These are phyloP conservation scores for Cartodere bifasciata DNA, from an alignment of 2,888 invertebrate genomes.

Conservation along the genomic window DNA sequence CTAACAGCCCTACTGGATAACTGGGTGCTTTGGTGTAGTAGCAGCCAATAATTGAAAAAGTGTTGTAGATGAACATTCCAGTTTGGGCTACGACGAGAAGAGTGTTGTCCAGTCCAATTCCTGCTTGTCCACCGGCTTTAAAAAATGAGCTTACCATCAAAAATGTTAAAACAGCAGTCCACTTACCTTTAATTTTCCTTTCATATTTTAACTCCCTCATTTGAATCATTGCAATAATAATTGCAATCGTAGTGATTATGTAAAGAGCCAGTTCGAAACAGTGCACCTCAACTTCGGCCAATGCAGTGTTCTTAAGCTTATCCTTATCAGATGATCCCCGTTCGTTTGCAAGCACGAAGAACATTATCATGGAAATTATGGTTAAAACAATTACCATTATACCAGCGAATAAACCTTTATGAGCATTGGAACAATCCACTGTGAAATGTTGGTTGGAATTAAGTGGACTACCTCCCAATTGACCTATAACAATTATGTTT, in stretches of 20 bases:
- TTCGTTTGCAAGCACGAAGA: slow-evolving; percentile 22
- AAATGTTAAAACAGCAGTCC: neutral
- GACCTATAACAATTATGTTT: too few relatives aligned
- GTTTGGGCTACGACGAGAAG: slow-evolving; percentile 86
- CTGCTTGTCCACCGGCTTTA: slow-evolving; percentile 19
- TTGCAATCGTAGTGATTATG: slow-evolving; percentile 73
- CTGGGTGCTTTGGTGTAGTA: slow-evolving; percentile 75
- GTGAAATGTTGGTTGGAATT: too few relatives aligned
- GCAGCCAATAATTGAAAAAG: slow-evolving; percentile 87
- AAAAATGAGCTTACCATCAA: slow-evolving; percentile 2
- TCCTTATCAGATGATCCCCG: slow-evolving; percentile 20
- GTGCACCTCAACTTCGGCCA: slow-evolving; percentile 82
- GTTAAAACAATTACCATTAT: slow-evolving; percentile 56
- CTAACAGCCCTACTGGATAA: slow-evolving; percentile 68
- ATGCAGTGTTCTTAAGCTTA: slow-evolving; percentile 24
- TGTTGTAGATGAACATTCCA: slow-evolving; percentile 85
- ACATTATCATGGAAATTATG: slow-evolving; percentile 44
- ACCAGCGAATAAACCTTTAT: slow-evolving; percentile 62
- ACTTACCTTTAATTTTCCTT: slow-evolving; percentile 34
- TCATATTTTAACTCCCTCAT: slow-evolving; percentile 77
- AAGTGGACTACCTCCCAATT: too few relatives aligned
- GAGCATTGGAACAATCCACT: slow-evolving; percentile 75
- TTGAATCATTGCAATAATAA: slow-evolving; percentile 78
- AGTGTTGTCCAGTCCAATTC: slow-evolving; percentile 61
- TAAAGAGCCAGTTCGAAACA: slow-evolving; percentile 80